phyloP scores from a whole-genome alignment of 2,797 vertebrate genomes.

The Agapornis canus region DNA sequence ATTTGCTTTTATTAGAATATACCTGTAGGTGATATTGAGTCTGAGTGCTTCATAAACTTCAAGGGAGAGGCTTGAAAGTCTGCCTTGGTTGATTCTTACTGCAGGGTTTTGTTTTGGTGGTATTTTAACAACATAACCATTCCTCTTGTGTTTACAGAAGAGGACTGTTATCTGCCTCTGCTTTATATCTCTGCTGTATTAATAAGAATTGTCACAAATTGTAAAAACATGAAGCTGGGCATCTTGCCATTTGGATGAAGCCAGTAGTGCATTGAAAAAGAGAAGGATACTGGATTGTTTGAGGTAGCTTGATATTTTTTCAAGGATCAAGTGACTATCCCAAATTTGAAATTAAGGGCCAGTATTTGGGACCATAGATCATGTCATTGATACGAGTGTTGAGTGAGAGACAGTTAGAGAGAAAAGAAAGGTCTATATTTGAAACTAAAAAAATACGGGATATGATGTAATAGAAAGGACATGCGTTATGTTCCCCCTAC shows the following conservation, averaged over 20 bases:
- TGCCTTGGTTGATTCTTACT: neutral
- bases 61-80: neutral
- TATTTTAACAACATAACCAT: neutral
- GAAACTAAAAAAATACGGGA: slow-evolving; percentile 32
- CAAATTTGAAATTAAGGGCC: neutral
- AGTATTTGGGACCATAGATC: neutral
- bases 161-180: neutral
- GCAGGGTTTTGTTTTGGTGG: neutral
- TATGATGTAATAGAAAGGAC: slow-evolving; percentile 51
- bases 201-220: neutral
- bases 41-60: neutral
- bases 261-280: neutral
- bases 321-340: neutral
- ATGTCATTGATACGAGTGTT: neutral
- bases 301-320: neutral
- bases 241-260: slow-evolving; percentile 12
- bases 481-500: neutral
- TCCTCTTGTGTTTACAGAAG: neutral
- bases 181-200: neutral
- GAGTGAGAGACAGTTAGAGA: slow-evolving; percentile 15
- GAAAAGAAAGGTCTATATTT: neutral
- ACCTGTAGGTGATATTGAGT: neutral
- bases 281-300: neutral
- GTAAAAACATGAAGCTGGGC: neutral
- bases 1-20: neutral